Conservation (phyloP, 1,140 invertebrate species). For the Laupala kohalensis region DNA sequence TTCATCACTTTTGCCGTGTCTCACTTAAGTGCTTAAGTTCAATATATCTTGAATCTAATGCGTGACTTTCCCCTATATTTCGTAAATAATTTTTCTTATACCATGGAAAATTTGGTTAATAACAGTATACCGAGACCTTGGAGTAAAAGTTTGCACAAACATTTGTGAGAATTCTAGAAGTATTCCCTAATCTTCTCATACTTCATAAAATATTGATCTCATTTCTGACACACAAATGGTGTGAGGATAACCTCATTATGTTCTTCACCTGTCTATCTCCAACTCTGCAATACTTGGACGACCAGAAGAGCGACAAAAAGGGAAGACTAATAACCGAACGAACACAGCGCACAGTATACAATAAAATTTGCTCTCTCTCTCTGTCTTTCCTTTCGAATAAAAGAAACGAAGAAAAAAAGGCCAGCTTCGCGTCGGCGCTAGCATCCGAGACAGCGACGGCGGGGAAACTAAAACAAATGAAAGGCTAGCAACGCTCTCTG, state of each 20-base stretch:
- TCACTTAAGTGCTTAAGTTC: no score
- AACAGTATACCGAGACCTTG: no score
- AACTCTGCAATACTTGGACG: not conserved
- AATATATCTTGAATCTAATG: no score
- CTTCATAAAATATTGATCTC: no score
- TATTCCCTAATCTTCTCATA: no score
- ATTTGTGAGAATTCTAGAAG: no score
- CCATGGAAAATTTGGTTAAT: no score
- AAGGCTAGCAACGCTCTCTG: not conserved
- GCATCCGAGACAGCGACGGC: not conserved
- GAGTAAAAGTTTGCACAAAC: no score
- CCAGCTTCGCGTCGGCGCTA: not conserved
- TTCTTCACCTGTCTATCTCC: not conserved
- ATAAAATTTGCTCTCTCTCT: not conserved
- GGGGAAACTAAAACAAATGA: not conserved
- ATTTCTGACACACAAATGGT: not conserved
- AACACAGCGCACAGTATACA: not conserved
- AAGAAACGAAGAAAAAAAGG: not conserved
- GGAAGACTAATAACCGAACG: not conserved
- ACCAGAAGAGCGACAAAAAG: not conserved
- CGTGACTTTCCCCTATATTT: no score
- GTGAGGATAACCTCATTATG: not conserved
- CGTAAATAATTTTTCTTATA: no score
- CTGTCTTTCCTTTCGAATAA: not conserved
- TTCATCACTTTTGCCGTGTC: no score